These are phyloP conservation scores for Encarsia formosa DNA, from an alignment of 2,888 invertebrate species.

Conservation along the genomic window DNA sequence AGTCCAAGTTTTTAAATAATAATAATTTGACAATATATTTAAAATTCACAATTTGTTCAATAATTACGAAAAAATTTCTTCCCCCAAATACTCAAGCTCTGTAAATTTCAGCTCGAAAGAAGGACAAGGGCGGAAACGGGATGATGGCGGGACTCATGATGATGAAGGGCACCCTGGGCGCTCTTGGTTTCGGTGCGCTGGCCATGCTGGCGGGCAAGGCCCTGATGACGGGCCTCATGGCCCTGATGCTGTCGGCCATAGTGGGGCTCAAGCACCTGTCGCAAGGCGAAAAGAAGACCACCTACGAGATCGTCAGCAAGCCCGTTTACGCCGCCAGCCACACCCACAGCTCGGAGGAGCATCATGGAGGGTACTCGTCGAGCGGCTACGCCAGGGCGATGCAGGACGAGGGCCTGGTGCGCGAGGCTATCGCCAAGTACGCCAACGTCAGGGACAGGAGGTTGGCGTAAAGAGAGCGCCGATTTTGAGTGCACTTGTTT, in stretches of 20 bases:
- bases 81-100: neutral
- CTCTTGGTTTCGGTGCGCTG: slow-evolving; percentile 69
- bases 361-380: slow-evolving; percentile 57
- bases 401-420: slow-evolving; percentile 28
- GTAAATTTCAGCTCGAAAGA: slow-evolving; percentile 44
- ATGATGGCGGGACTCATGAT: slow-evolving; percentile 55
- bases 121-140: slow-evolving; percentile 49
- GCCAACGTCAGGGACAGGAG: slow-evolving; percentile 46
- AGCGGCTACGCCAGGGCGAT: slow-evolving; percentile 57
- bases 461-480: neutral
- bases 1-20: no score
- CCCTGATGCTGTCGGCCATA: slow-evolving; percentile 71
- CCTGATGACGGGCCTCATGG: slow-evolving; percentile 76
- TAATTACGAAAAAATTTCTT: no score
- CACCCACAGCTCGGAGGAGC: slow-evolving; percentile 62
- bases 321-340: slow-evolving; percentile 71
- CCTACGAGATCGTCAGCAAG: slow-evolving; percentile 80
- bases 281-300: slow-evolving; percentile 62
- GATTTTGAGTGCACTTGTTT: neutral
- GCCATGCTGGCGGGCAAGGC: slow-evolving; percentile 80
- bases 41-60: no score
- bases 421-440: slow-evolving; percentile 47
- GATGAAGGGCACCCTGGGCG: slow-evolving; percentile 70
- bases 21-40: no score
- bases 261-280: slow-evolving; percentile 71